These are phyloP conservation scores for Papilio protenor DNA, from an alignment of 2,888 invertebrate genomes.

Conservation along the genomic window DNA sequence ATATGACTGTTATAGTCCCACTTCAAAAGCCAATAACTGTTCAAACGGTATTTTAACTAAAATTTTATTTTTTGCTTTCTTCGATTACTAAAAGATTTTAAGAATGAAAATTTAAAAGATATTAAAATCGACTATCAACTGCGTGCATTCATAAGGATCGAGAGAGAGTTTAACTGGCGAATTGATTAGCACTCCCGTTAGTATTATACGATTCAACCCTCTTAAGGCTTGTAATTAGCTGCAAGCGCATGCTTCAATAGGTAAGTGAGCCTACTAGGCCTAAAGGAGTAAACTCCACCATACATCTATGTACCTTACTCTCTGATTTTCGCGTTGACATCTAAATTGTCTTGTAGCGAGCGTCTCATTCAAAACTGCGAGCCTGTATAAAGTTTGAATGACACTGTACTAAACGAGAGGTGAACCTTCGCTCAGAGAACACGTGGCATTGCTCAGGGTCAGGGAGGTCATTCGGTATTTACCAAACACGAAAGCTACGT, in stretches of 20 bases:
- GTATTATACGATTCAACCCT: neutral
- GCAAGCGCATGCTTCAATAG: too few relatives aligned
- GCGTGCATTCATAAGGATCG: constrained; percentile 31
- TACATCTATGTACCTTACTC: too few relatives aligned
- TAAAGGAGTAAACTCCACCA: neutral
- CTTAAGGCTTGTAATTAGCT: neutral
- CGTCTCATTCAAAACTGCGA: neutral
- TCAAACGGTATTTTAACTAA: constrained; percentile 28
- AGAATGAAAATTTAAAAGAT: constrained; percentile 33
- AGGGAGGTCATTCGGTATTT: constrained; percentile 72
- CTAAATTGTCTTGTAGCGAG: neutral
- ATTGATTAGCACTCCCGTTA: constrained; percentile 48
- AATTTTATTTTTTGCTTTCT: constrained; percentile 12
- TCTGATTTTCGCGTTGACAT: neutral
- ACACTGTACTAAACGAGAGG: constrained; percentile 16
- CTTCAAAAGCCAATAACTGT: constrained; percentile 29
- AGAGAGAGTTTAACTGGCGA: constrained; percentile 47
- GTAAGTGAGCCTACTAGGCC: too few relatives aligned
- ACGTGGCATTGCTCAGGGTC: constrained; percentile 62
- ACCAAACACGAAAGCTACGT: constrained; percentile 56
- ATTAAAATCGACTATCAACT: constrained; percentile 34
- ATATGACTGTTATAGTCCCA: constrained; percentile 26
- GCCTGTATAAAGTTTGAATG: neutral
- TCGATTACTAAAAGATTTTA: constrained; percentile 29
- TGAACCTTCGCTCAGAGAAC: constrained; percentile 37